phyloP scores from a whole-genome alignment of 1,140 invertebrate genomes.

The Galendromus occidentalis region DNA sequence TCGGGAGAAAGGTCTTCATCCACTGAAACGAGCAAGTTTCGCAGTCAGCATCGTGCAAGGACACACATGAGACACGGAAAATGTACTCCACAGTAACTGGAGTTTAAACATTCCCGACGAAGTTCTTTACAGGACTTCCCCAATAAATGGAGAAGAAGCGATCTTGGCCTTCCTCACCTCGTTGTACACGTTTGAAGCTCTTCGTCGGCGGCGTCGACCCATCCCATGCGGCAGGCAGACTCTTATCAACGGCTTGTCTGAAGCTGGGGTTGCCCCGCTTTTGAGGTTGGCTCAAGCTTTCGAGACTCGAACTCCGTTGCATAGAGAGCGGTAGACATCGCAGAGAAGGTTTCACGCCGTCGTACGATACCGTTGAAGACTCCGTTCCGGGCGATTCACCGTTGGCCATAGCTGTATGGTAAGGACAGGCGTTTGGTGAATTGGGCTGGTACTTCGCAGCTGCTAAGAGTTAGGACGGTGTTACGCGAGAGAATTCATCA shows the following conservation, averaged over 20 bases:
- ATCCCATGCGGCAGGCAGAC: neutral
- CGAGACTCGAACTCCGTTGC: slow-evolving; percentile 4
- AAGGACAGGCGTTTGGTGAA: slow-evolving; percentile 7
- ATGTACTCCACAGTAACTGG: too few relatives aligned
- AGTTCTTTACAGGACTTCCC: too few relatives aligned
- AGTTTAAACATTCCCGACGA: too few relatives aligned
- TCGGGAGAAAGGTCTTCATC: slow-evolving; percentile 9
- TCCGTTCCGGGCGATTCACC: slow-evolving; percentile 3
- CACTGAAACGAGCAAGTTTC: neutral
- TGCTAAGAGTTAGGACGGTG: neutral
- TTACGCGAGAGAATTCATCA: too few relatives aligned
- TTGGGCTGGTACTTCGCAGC: neutral
- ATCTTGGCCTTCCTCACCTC: neutral
- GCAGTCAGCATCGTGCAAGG: too few relatives aligned
- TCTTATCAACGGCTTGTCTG: slow-evolving; percentile 2
- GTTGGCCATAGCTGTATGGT: slow-evolving; percentile 8
- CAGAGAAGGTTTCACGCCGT: neutral
- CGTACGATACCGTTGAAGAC: neutral
- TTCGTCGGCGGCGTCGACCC: neutral
- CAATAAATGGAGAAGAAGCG: too few relatives aligned
- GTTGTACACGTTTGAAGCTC: slow-evolving; percentile 9
- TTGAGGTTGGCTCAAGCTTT: neutral
- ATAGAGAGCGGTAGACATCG: neutral
- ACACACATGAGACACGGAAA: too few relatives aligned
- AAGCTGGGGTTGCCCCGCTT: slow-evolving; percentile 9